Base-by-base conservation (phyloP, 2,113 vertebrate species). In the Bubo scandiacus region DNA sequence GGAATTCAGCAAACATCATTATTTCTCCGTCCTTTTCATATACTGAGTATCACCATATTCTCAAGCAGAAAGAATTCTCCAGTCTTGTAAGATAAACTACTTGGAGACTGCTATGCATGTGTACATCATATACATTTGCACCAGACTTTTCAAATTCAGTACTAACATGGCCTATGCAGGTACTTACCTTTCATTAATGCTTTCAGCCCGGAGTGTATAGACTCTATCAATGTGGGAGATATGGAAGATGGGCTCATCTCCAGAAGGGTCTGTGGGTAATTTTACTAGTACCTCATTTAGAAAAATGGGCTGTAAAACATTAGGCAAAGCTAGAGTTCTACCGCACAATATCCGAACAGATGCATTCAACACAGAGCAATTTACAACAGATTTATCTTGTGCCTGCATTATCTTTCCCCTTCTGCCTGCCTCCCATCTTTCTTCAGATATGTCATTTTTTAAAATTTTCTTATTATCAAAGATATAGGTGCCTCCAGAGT, bases 161-260 rank as follows among this genome's bases (percentile, higher is more conserved):
- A 30, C 51, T 30, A 25, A 51, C 22, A 11, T 17, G 25, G 62
- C 29, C 52, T 51, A 1, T 5, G 1, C 12, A 8, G 43, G 38
- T 51, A 38, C 98, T 95, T 68, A 99, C 99, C 99, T 98, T 89
- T 99, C 99, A 6, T 99, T 99, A 90, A 99, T 99, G 96, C 99
- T 99, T 91, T 99, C 99, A 1, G 99, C 99, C 40, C 99, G 98
- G 20, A 99, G 99, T 0, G 99, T 99, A 97, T 99, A 99, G 81
- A 99, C 99, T 55, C 99, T 93, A 90, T 99, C 99, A 15, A 99
- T 99, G 98, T 99, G 99, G 29, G 99, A 99, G 96, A 99, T 99
- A 96, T 99, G 99, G 98, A 99, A 99, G 78, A 99, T 98, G 51
- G 99, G 99, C 27, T 99, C 99, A 15, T 99, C 99, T 96, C 99